phyloP scores from a whole-genome alignment of 2,888 invertebrate genomes.

The Zhengitettix transpicula region DNA sequence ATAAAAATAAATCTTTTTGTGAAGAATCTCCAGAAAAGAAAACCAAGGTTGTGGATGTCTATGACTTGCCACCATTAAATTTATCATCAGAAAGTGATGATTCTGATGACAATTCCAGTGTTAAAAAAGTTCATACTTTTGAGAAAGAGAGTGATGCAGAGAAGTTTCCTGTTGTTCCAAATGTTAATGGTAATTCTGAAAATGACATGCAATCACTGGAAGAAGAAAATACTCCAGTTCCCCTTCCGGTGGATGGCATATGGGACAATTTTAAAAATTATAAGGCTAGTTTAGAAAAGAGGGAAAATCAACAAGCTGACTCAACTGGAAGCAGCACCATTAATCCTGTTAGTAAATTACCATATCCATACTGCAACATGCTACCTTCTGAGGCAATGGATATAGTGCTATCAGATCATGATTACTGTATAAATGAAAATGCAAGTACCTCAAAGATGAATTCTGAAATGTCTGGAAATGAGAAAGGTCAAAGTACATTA shows the following conservation, averaged over 20 bases:
- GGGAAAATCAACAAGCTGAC: constrained; percentile 15
- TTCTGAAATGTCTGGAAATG: not conserved
- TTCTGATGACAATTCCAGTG: constrained; percentile 30
- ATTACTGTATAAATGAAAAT: constrained; percentile 41
- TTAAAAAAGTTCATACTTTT: not conserved
- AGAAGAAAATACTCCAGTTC: constrained; percentile 30
- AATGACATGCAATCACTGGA: constrained; percentile 15
- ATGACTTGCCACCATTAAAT: constrained; percentile 63
- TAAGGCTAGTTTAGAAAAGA: constrained; percentile 48
- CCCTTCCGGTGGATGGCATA: constrained; percentile 44
- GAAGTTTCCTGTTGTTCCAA: not conserved
- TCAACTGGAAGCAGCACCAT: not conserved
- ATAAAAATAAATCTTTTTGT: constrained; percentile 10
- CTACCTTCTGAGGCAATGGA: not conserved
- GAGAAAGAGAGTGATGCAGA: not conserved
- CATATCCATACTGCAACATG: not conserved
- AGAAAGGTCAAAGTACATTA: not conserved
- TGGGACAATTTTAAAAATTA: constrained; percentile 65
- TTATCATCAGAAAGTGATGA: constrained; percentile 68
- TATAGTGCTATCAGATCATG: constrained; percentile 41
- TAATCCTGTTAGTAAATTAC: not conserved
- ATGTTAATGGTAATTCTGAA: not conserved
- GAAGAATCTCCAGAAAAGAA: constrained; percentile 17
- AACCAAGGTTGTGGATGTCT: constrained; percentile 33
- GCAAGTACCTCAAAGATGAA: not conserved